These are phyloP conservation scores for Leptinotarsa tumamoca DNA, from an alignment of 2,888 invertebrate species.

Conservation along the genomic window DNA sequence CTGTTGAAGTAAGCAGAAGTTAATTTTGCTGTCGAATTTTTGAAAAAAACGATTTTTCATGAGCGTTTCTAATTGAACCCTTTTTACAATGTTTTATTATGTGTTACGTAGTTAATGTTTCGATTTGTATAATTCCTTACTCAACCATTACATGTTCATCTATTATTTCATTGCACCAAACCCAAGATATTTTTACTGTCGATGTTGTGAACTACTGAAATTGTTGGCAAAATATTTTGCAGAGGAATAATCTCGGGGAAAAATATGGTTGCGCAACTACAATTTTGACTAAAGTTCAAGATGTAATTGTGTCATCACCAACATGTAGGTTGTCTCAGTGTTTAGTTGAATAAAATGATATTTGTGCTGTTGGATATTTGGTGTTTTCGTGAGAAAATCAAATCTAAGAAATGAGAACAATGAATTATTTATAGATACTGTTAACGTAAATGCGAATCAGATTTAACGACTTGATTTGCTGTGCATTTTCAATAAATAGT, in stretches of 20 bases:
- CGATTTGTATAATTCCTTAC: slow-evolving; percentile 7
- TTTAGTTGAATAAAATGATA: slow-evolving; percentile 40
- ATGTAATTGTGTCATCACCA: slow-evolving; percentile 41
- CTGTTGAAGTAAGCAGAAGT: neutral
- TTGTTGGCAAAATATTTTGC: slow-evolving; percentile 26
- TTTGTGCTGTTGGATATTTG: slow-evolving; percentile 26
- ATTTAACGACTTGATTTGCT: neutral
- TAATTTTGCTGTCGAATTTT: neutral
- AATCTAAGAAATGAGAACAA: neutral
- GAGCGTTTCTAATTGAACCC: neutral
- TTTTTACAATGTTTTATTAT: slow-evolving; percentile 7
- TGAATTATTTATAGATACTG: slow-evolving; percentile 29
- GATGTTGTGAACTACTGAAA: neutral
- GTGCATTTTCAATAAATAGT: slow-evolving; percentile 32
- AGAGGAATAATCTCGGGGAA: slow-evolving; percentile 33
- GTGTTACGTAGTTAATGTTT: slow-evolving; percentile 21
- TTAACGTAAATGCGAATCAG: neutral
- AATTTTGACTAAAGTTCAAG: slow-evolving; percentile 32
- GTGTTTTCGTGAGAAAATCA: slow-evolving; percentile 3
- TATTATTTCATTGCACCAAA: too few relatives aligned
- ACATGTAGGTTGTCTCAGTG: slow-evolving; percentile 43
- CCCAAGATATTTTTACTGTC: too few relatives aligned
- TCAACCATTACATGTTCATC: neutral
- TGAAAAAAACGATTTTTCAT: too few relatives aligned
- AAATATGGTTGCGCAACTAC: neutral